Percentiles rank a stretch among this genome's conserved stretches.
These are phyloP conservation scores for Strix occidentalis DNA, from an alignment of 2,797 vertebrate species.

Conservation along the genomic window DNA sequence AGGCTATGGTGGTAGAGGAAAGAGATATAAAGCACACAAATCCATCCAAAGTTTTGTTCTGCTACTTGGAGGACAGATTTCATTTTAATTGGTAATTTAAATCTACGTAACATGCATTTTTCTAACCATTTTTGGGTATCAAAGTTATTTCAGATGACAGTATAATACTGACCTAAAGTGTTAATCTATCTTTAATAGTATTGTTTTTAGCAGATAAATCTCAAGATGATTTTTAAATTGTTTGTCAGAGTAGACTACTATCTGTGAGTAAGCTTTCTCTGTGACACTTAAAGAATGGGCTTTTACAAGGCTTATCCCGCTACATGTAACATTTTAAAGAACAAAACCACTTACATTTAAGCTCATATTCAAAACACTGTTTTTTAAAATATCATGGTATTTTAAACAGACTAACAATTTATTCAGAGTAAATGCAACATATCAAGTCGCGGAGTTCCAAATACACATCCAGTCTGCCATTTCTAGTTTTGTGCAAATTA, in stretches of 20 bases:
- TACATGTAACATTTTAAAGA: background rate
- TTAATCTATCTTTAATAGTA: background rate
- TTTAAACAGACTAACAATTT: slow-evolving; percentile 9
- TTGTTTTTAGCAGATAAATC: background rate
- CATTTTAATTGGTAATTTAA: slow-evolving; percentile 36
- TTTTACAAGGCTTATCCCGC: background rate
- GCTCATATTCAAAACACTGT: background rate
- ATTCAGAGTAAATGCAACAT: background rate
- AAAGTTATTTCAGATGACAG: background rate
- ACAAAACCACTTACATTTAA: background rate
- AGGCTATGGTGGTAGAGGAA: background rate
- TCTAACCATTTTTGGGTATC: background rate
- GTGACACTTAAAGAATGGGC: background rate
- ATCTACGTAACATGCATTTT: background rate
- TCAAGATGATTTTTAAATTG: background rate
- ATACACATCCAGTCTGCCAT: background rate
- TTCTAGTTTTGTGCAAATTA: slow-evolving; percentile 10
- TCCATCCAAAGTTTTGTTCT: background rate
- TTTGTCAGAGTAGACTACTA: background rate
- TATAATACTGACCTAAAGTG: background rate
- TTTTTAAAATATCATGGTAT: background rate
- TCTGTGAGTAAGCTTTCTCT: background rate
- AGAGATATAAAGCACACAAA: background rate
- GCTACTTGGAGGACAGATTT: background rate
- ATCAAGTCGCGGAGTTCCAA: background rate